Evolutionary conservation across 1,140 invertebrate genomes (phyloP).

Genomic region (Calliopsis andreniformis): DNA sequence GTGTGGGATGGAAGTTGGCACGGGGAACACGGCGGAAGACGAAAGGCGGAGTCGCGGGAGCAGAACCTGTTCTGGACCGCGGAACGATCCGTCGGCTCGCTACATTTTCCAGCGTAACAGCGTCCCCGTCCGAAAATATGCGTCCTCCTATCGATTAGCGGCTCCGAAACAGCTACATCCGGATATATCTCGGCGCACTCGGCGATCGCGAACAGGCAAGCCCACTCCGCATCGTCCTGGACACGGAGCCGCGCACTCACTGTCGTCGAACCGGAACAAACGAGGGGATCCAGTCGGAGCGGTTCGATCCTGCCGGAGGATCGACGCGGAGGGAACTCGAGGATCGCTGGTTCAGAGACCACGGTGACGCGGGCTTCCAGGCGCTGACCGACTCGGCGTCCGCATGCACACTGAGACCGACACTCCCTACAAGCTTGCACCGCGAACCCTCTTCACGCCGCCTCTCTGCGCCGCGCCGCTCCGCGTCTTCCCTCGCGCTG

Average conservation of each 20-base stretch:
- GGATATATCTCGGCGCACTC: slow-evolving; percentile 8
- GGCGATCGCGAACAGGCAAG: neutral
- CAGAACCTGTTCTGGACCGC: slow-evolving; percentile 11
- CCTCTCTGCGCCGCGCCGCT: neutral
- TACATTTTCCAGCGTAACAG: neutral
- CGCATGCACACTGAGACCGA: slow-evolving; percentile 71
- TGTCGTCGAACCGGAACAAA: neutral
- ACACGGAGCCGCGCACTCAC: neutral
- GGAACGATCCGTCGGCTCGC: neutral
- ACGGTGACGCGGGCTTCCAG: too few species aligned
- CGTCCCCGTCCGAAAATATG: neutral
- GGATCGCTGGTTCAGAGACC: neutral
- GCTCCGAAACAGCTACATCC: neutral
- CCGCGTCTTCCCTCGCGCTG: neutral
- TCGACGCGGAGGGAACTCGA: neutral
- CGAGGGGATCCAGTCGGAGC: neutral
- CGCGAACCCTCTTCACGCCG: neutral
- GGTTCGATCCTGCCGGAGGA: neutral
- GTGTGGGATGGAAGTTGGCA: slow-evolving; percentile 5
- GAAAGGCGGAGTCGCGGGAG: slow-evolving; percentile 19
- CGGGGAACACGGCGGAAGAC: neutral
- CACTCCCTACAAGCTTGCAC: slow-evolving; percentile 56
- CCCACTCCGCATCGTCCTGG: neutral
- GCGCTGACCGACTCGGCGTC: slow-evolving; percentile 56
- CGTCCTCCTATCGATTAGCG: slow-evolving; percentile 21